Evolutionary conservation across 2,113 vertebrate genomes (phyloP).

Genomic region (Poecilia latipinna): DNA sequence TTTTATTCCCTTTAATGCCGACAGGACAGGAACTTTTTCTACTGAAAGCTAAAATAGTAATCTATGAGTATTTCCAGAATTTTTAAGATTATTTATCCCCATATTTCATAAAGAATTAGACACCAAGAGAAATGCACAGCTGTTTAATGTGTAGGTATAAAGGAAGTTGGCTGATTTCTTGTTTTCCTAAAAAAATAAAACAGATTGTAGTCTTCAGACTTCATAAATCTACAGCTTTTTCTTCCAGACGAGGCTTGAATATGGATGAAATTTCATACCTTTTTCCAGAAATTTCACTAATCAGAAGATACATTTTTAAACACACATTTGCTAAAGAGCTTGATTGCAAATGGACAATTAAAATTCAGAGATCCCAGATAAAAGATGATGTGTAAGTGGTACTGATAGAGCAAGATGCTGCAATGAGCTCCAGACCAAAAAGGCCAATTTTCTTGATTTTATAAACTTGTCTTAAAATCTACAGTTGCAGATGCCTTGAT

Average conservation of each 20-base stretch:
- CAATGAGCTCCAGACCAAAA: background rate
- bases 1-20: too few species aligned
- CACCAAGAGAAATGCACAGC: too few species aligned
- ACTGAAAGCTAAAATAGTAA: too few species aligned
- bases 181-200: background rate
- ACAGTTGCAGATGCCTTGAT: background rate
- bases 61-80: too few species aligned
- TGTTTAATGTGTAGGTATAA: background rate
- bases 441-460: background rate
- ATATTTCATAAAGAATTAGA: too few species aligned
- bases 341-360: background rate
- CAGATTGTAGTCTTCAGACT: background rate
- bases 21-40: too few species aligned
- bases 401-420: background rate
- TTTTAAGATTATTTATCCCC: too few species aligned
- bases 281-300: background rate
- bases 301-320: background rate
- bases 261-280: background rate
- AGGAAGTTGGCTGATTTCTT: background rate
- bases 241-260: background rate
- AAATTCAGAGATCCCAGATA: background rate
- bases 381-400: background rate
- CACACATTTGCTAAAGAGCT: background rate
- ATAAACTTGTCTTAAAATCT: background rate
- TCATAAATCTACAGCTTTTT: background rate